Percentiles rank a stretch among this genome's conserved stretches.
phyloP scores from a whole-genome alignment of 1,140 invertebrate genomes.

The Drosophila ambigua region DNA sequence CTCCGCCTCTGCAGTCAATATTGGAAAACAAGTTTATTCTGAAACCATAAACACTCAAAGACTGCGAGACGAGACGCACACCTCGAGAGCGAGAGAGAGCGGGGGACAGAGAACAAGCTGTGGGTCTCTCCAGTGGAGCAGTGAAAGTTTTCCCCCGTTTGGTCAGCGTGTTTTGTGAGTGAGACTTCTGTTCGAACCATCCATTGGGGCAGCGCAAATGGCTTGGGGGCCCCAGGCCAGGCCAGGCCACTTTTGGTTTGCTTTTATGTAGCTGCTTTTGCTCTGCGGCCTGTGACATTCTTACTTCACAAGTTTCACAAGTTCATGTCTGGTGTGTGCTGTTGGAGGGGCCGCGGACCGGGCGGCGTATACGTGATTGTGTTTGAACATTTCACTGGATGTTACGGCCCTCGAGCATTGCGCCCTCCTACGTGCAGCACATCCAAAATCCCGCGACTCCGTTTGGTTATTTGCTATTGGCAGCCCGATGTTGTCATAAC shows the following conservation, averaged over 20 bases:
- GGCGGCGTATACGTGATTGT: slow-evolving; percentile 37
- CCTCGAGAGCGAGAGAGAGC: not conserved
- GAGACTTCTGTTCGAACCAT: slow-evolving; percentile 4
- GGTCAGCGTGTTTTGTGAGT: slow-evolving; percentile 22
- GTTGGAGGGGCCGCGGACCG: no score
- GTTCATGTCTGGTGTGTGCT: slow-evolving; percentile 19
- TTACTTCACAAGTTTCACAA: slow-evolving; percentile 56
- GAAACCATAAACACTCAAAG: no score
- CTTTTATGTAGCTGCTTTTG: no score
- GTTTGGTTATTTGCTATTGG: slow-evolving; percentile 16
- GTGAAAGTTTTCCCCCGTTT: slow-evolving; percentile 33
- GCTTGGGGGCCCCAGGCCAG: not conserved
- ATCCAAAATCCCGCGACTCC: slow-evolving; percentile 26
- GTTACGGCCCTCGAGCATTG: slow-evolving; percentile 36
- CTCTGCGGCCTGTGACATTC: slow-evolving; percentile 37
- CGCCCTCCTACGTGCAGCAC: slow-evolving; percentile 52
- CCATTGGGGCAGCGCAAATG: not conserved
- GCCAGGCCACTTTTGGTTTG: slow-evolving; percentile 6
- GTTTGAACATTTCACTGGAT: slow-evolving; percentile 42
- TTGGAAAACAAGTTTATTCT: no score
- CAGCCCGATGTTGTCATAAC: slow-evolving; percentile 57
- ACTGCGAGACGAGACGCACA: not conserved
- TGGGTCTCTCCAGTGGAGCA: slow-evolving; percentile 17
- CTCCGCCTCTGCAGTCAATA: no score
- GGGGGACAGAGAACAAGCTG: slow-evolving; percentile 30